These are phyloP conservation scores for Synanceia verrucosa DNA, from an alignment of 2,797 vertebrate species.

Conservation along the genomic window DNA sequence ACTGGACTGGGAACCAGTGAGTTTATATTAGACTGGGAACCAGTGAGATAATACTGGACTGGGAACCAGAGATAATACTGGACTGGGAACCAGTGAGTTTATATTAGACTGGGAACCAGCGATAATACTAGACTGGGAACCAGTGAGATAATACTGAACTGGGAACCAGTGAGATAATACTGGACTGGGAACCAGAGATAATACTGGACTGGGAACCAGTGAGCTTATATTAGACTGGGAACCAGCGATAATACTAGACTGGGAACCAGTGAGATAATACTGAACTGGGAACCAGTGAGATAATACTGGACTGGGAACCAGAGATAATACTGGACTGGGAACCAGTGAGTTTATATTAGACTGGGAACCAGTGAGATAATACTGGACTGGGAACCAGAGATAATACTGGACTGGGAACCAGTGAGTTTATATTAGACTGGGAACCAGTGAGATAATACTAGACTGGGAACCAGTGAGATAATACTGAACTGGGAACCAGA, in stretches of 20 bases:
- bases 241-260: too few species aligned
- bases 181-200: conserved; percentile 46
- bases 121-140: conserved; percentile 54
- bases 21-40: conserved; percentile 56
- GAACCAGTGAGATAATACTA: too few species aligned
- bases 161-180: too few species aligned
- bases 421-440: too few species aligned
- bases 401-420: conserved; percentile 53
- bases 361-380: too few species aligned
- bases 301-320: conserved; percentile 57
- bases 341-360: too few species aligned
- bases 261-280: too few species aligned
- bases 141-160: conserved; percentile 76
- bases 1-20: conserved; percentile 42
- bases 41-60: conserved; percentile 81
- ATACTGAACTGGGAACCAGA: conserved; percentile 63
- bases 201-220: conserved; percentile 61
- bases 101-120: conserved; percentile 46
- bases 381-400: conserved; percentile 46
- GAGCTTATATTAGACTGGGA: conserved; percentile 82
- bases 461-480: conserved; percentile 47
- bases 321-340: conserved; percentile 81
- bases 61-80: too few species aligned
- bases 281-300: conserved; percentile 41
- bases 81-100: too few species aligned